Evolutionary conservation across 2,113 vertebrate genomes (phyloP).

Genomic region (Aptenodytes forsteri): DNA sequence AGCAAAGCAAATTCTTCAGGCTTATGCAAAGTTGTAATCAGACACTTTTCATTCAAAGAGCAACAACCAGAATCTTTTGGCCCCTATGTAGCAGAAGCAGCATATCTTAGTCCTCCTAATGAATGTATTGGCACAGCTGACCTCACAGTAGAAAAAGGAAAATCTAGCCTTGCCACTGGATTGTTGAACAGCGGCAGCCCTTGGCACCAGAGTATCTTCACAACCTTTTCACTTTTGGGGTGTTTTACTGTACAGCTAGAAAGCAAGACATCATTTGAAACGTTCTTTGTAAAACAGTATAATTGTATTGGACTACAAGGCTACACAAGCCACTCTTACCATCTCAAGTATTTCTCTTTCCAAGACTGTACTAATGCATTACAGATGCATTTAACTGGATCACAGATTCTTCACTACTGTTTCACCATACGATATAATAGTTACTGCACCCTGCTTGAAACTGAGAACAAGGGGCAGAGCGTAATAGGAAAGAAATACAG

Average conservation of each 20-base stretch:
- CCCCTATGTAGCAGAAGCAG: background rate
- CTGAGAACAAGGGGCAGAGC: background rate
- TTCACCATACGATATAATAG: background rate
- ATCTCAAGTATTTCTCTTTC: background rate
- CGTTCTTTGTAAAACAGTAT: background rate
- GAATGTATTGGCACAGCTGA: background rate
- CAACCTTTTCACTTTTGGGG: background rate
- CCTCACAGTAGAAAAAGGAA: background rate
- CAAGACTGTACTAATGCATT: background rate
- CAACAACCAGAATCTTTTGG: background rate
- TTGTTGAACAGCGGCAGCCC: background rate
- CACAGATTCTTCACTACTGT: background rate
- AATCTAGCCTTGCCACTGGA: background rate
- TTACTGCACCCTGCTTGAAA: background rate
- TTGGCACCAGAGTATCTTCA: background rate
- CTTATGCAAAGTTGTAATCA: background rate
- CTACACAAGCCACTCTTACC: background rate
- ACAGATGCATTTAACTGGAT: background rate
- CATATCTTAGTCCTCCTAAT: background rate
- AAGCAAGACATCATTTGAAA: background rate
- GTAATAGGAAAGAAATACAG: background rate
- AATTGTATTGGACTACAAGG: background rate
- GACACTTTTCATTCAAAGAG: background rate
- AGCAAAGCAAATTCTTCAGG: background rate
- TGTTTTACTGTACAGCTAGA: background rate